Evolutionary conservation across 2,888 invertebrate genomes (phyloP).

Genomic region (Himalopsyche japonica): DNA sequence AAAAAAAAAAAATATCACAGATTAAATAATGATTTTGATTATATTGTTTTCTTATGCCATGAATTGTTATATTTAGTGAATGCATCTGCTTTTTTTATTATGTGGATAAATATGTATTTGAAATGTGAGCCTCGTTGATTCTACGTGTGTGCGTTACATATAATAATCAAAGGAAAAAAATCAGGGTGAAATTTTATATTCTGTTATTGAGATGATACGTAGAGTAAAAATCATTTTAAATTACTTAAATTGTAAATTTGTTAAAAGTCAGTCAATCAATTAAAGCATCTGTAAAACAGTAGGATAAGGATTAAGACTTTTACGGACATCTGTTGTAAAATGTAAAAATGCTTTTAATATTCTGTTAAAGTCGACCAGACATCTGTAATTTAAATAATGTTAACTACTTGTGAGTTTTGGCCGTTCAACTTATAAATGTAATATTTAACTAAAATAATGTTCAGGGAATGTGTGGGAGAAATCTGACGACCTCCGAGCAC

Average conservation of each 20-base stretch:
- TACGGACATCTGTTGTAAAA: not conserved
- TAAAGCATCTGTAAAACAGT: constrained; percentile 3
- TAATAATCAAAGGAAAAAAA: not conserved
- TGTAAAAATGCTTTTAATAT: constrained; percentile 19
- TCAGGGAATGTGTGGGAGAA: constrained; percentile 14
- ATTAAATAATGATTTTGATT: not conserved
- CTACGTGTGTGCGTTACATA: not conserved
- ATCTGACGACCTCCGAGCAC: not conserved
- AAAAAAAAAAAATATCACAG: not conserved
- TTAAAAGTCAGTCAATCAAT: constrained; percentile 8
- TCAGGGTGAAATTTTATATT: constrained; percentile 1
- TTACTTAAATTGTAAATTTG: constrained; percentile 3
- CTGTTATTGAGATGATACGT: not conserved
- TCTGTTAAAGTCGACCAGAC: constrained; percentile 37
- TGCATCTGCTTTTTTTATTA: not conserved
- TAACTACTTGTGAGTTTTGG: constrained; percentile 32
- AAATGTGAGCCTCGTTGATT: not conserved
- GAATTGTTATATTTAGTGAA: not conserved
- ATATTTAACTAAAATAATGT: constrained; percentile 22
- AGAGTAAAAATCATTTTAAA: not conserved
- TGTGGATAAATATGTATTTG: not conserved
- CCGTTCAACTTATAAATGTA: constrained; percentile 37
- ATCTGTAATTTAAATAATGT: constrained; percentile 34
- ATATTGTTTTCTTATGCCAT: not conserved
- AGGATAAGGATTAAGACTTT: not conserved